Evolutionary conservation across 2,888 invertebrate genomes (phyloP).

Genomic region (Cheilosia vernalis): DNA sequence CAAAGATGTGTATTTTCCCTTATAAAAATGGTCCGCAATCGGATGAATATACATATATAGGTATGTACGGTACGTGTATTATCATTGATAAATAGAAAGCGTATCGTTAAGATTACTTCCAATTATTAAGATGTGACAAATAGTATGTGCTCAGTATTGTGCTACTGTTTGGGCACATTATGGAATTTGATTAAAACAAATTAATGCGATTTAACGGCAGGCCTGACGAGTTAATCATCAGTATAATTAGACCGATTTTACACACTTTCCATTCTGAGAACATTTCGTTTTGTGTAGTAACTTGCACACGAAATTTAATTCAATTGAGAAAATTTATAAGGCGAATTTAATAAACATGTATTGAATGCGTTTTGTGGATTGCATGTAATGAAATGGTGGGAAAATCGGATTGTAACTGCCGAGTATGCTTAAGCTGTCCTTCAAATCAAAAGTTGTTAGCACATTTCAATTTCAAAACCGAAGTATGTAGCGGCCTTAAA

Average conservation of each 20-base stretch:
- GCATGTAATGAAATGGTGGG: too few relatives aligned
- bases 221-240: not conserved
- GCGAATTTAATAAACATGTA: too few relatives aligned
- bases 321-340: too few relatives aligned
- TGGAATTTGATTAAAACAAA: conserved; percentile 8
- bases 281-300: not conserved
- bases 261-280: conserved; percentile 38
- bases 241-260: conserved; percentile 25
- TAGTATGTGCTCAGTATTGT: conserved; percentile 1
- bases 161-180: not conserved
- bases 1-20: conserved; percentile 22
- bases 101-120: conserved; percentile 33
- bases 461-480: too few relatives aligned
- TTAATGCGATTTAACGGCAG: not conserved
- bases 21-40: conserved; percentile 20
- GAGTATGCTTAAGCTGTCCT: too few relatives aligned
- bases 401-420: too few relatives aligned
- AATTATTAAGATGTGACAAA: conserved; percentile 43
- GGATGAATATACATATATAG: not conserved
- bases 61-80: too few relatives aligned
- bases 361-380: too few relatives aligned
- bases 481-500: too few relatives aligned
- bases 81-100: conserved; percentile 45
- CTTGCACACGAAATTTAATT: not conserved
- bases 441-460: too few relatives aligned